A percentile compares a stretch with the other conserved stretches of the same genome.
phyloP scores from a whole-genome alignment of 2,113 vertebrate genomes.

The Crotophaga sulcirostris region DNA sequence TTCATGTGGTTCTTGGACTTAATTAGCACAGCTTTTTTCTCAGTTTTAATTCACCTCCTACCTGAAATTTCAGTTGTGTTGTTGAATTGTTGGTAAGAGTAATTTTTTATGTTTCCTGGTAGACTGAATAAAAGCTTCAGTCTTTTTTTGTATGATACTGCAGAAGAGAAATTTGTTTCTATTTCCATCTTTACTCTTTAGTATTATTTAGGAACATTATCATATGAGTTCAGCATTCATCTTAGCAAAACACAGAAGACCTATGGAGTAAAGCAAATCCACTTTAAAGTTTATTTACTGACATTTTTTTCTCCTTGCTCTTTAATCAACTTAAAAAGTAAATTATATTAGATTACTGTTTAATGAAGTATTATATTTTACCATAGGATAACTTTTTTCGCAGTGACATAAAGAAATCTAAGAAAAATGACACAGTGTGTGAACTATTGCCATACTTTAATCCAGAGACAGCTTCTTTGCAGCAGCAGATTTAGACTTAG shows the following conservation, averaged over 20 bases:
- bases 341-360: neutral
- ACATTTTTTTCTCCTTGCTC: neutral
- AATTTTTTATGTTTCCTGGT: neutral
- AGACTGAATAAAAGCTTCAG: neutral
- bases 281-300: neutral
- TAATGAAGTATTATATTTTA: conserved; percentile 24
- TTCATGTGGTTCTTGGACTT: neutral
- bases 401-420: neutral
- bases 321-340: neutral
- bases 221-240: neutral
- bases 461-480: neutral
- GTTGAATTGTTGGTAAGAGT: neutral
- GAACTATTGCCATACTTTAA: neutral
- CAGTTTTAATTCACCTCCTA: neutral
- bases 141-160: neutral
- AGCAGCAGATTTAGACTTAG: neutral
- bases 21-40: neutral
- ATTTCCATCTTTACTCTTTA: neutral
- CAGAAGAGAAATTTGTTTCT: neutral
- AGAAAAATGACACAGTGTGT: neutral
- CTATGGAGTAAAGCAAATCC: neutral
- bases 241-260: neutral
- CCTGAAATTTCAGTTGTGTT: neutral
- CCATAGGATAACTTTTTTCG: neutral
- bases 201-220: neutral